phyloP scores from a whole-genome alignment of 1,140 invertebrate species.

The Monochamus saltuarius region DNA sequence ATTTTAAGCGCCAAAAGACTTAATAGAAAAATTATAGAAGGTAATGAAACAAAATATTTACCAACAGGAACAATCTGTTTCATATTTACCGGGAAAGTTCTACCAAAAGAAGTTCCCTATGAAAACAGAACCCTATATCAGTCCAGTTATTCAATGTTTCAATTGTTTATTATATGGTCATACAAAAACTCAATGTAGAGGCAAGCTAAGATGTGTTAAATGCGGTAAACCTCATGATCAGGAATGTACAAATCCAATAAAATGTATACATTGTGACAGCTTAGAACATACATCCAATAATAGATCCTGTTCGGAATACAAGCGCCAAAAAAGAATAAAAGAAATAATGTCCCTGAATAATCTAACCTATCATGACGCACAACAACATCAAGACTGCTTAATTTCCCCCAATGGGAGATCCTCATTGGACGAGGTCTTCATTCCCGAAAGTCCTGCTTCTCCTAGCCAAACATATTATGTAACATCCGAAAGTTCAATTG shows the following conservation, averaged over 20 bases:
- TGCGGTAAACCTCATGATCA: slow-evolving; percentile 6
- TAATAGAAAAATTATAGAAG: slow-evolving; percentile 14
- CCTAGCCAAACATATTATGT: too few species aligned
- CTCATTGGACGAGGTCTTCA: too few species aligned
- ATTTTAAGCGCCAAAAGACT: slow-evolving; percentile 11
- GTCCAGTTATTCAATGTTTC: slow-evolving; percentile 15
- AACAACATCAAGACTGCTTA: too few species aligned
- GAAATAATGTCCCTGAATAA: slow-evolving; percentile 19
- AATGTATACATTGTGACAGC: slow-evolving; percentile 18
- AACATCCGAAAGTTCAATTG: too few species aligned
- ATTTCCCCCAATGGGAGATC: too few species aligned
- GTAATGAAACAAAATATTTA: neutral
- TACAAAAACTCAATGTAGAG: slow-evolving; percentile 8
- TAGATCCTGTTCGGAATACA: slow-evolving; percentile 16
- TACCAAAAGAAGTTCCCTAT: slow-evolving; percentile 7
- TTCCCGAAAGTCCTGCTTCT: too few species aligned
- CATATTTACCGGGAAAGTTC: slow-evolving; percentile 16
- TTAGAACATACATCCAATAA: slow-evolving; percentile 16
- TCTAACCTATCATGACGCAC: slow-evolving; percentile 21
- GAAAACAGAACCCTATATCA: slow-evolving; percentile 12
- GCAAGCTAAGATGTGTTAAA: slow-evolving; percentile 7
- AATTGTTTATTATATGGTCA: slow-evolving; percentile 20
- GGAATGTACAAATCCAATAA: slow-evolving; percentile 2
- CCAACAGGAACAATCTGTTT: slow-evolving; percentile 9
- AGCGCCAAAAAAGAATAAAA: slow-evolving; percentile 22